Evolutionary conservation across 2,113 vertebrate species (phyloP), one percentile per base, ranked within the genome.

Genomic region (Mirounga angustirostris): DNA sequence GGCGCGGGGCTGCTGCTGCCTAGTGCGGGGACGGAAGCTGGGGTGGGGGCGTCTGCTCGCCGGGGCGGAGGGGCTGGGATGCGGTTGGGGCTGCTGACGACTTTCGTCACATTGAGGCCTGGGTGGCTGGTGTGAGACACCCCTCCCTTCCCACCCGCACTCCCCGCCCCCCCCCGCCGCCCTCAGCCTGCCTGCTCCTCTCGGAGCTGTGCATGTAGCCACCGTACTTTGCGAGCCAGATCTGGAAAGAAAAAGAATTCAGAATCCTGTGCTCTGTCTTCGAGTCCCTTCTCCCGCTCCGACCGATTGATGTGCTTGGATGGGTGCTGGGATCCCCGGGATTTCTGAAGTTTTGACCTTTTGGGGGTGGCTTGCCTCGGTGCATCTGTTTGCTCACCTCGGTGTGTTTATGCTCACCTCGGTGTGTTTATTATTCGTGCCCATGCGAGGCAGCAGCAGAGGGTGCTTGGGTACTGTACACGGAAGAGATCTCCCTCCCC

Each of bases 271-370:
- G 88, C 92, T 15, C 15, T 89, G 63, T 97, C 91, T 85, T 81
- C 65, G 4, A 63, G 87, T 58, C 84, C 67, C 74, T 56, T 90
- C 88, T 91, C 83, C 88, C 16, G 82, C 92, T 56, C 28, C 22
- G 22, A 43, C 43, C 10, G 87, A 82, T 36, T 7, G 84, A n/a
- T 78, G 87, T 76, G 84, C 79, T 73, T 82, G 30, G 40, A 92
- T 61, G 96, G 95, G 81, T 79, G 96, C 71, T 74, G 88, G 22
- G 92, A 86, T 67, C 90, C 92, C 91, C 54, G 22, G 65, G 82
- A 59, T 96, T 92, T 92, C 91, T 74, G 91, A 97, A 98, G 97
- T 98, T 98, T 91, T 95, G 94, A 95, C 97, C 97, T 97, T 94
- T 96, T 16, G 4, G 46, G 69, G 89, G 96, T 94, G 93, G 93